A percentile compares a stretch with the other conserved stretches of the same genome.
phyloP scores from a whole-genome alignment of 2,888 invertebrate genomes.

The Ditula angustiorana region DNA sequence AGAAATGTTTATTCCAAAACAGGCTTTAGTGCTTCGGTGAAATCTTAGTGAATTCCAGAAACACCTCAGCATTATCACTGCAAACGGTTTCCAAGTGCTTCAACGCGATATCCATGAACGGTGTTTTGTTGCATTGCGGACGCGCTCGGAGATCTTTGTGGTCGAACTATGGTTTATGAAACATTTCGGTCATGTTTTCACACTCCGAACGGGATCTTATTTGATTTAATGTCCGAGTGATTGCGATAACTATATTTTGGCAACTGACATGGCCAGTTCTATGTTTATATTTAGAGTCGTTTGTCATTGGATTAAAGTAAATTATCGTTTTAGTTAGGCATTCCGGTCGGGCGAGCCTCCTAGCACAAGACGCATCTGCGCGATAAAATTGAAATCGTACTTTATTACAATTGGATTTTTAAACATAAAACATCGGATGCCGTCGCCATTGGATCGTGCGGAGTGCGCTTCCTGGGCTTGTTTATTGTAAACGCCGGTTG shows the following conservation, averaged over 20 bases:
- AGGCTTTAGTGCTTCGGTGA: not conserved
- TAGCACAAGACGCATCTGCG: slow-evolving; percentile 1
- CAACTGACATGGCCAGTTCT: not conserved
- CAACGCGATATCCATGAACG: not conserved
- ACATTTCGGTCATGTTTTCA: not conserved
- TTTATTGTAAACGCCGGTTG: not conserved
- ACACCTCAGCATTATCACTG: not conserved
- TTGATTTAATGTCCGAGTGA: not conserved
- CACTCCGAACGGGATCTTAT: not conserved
- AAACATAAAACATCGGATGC: not conserved
- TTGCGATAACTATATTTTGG: not conserved
- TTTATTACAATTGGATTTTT: slow-evolving; percentile 1
- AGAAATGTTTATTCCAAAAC: not conserved
- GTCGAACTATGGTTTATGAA: too few relatives aligned
- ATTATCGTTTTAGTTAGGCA: slow-evolving; percentile 1
- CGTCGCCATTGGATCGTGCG: too few relatives aligned
- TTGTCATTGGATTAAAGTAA: slow-evolving; percentile 13
- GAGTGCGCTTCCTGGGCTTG: not conserved
- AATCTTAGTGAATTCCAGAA: not conserved
- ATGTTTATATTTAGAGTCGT: slow-evolving; percentile 18
- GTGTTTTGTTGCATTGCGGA: slow-evolving; percentile 16
- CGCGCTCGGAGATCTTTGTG: not conserved
- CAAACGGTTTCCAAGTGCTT: not conserved
- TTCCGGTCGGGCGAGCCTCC: not conserved
- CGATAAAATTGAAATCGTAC: slow-evolving; percentile 1